Conservation (phyloP, 1,140 invertebrate species). For the Sinella curviseta region DNA sequence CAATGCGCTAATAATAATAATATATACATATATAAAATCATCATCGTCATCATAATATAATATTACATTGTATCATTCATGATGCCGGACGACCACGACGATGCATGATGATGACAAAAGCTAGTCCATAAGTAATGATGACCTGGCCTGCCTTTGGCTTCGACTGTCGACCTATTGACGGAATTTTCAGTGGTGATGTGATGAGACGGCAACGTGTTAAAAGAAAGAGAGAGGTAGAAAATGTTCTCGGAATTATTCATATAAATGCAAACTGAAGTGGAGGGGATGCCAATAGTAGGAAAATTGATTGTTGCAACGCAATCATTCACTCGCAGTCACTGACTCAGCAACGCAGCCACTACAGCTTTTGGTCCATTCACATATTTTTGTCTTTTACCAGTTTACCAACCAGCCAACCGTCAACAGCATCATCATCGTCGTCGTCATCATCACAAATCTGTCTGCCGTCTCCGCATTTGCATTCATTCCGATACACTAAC, state of each 20-base stretch:
- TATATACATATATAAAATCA: neutral
- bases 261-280: neutral
- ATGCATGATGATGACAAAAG: neutral
- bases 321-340: constrained; percentile 14
- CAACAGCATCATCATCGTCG: too few species aligned
- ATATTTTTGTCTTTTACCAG: neutral
- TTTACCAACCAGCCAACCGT: neutral
- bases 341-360: neutral
- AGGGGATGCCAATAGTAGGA: constrained; percentile 2
- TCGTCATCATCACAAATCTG: too few species aligned
- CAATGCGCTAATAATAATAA: neutral
- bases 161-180: neutral
- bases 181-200: neutral
- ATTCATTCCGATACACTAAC: too few species aligned
- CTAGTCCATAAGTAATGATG: neutral
- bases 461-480: too few species aligned
- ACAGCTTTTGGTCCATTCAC: neutral
- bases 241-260: neutral
- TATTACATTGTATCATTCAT: neutral
- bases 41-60: neutral
- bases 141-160: neutral
- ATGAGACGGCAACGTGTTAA: constrained; percentile 12
- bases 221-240: neutral
- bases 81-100: too few species aligned
- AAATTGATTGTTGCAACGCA: constrained; percentile 4